A percentile compares a stretch with the other conserved stretches of the same genome.
phyloP scores from a whole-genome alignment of 2,888 invertebrate species.

The Zonitis immaculata region DNA sequence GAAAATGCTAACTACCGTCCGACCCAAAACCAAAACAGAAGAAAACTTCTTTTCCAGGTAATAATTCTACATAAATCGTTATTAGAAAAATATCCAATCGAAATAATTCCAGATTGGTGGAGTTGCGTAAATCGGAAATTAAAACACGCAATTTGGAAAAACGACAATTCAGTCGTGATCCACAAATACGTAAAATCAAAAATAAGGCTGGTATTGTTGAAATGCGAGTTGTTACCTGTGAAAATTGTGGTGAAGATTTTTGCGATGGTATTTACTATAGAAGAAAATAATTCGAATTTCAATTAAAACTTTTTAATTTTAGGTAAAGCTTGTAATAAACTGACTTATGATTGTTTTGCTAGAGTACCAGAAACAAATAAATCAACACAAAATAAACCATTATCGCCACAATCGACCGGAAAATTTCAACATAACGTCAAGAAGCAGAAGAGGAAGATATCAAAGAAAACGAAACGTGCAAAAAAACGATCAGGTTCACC shows the following conservation, averaged over 20 bases:
- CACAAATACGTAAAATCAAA: conserved; percentile 69
- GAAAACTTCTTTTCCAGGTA: conserved; percentile 83
- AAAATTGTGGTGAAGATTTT: conserved; percentile 81
- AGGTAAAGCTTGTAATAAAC: conserved; percentile 54
- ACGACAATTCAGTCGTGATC: conserved; percentile 60
- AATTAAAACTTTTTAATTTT: conserved; percentile 14
- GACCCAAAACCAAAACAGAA: conserved; percentile 78
- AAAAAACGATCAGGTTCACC: conserved; percentile 34
- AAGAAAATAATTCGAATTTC: conserved; percentile 11
- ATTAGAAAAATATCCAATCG: background rate
- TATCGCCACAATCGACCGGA: conserved; percentile 46
- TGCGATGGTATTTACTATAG: conserved; percentile 77
- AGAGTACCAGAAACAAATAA: conserved; percentile 44
- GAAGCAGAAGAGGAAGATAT: conserved; percentile 14
- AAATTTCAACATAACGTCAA: conserved; percentile 37
- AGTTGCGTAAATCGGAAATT: conserved; percentile 72
- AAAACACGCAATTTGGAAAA: conserved; percentile 69
- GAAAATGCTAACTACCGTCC: conserved; percentile 85
- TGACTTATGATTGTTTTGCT: conserved; percentile 56
- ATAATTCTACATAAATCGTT: background rate
- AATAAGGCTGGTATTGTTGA: conserved; percentile 79
- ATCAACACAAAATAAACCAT: conserved; percentile 36
- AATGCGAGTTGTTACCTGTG: conserved; percentile 68
- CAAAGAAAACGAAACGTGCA: conserved; percentile 35
- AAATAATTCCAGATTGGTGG: conserved; percentile 60